Evolutionary conservation across 2,113 vertebrate species (phyloP).

Genomic region (Pica pica): DNA sequence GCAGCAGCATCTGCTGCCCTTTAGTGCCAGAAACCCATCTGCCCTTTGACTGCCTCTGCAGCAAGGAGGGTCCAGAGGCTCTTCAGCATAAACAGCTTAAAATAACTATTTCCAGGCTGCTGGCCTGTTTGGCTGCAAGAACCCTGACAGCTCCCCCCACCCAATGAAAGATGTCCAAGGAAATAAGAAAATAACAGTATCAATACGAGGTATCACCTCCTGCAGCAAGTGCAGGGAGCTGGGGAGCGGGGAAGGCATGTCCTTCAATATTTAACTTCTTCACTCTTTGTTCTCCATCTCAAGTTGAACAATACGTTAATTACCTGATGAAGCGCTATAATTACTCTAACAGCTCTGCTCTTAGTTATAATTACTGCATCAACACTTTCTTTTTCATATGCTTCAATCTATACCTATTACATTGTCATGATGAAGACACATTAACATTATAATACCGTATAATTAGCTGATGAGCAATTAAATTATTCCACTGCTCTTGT

Average conservation of each 20-base stretch:
- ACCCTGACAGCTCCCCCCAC: background rate
- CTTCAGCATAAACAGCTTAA: background rate
- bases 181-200: conserved; percentile 53
- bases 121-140: background rate
- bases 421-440: conserved; percentile 87
- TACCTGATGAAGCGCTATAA: conserved; percentile 91
- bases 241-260: conserved; percentile 72
- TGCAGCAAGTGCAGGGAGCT: background rate
- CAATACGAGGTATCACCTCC: background rate
- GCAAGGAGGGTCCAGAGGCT: background rate
- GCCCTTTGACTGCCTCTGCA: background rate
- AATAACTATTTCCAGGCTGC: background rate
- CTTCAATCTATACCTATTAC: conserved; percentile 84
- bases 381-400: conserved; percentile 81
- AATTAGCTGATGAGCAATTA: conserved; percentile 94
- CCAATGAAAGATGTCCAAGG: background rate
- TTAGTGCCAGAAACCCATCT: background rate
- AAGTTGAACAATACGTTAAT: conserved; percentile 90
- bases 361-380: conserved; percentile 84
- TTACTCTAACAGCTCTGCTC: conserved; percentile 87
- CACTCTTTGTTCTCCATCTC: conserved; percentile 81
- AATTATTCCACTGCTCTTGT: conserved; percentile 89
- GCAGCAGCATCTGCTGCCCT: background rate
- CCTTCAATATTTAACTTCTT: conserved; percentile 88
- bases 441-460: conserved; percentile 92